A percentile compares a stretch with the other conserved stretches of the same genome.
Conservation (phyloP, 2,888 invertebrate genomes). For the Athrips mouffetella region DNA sequence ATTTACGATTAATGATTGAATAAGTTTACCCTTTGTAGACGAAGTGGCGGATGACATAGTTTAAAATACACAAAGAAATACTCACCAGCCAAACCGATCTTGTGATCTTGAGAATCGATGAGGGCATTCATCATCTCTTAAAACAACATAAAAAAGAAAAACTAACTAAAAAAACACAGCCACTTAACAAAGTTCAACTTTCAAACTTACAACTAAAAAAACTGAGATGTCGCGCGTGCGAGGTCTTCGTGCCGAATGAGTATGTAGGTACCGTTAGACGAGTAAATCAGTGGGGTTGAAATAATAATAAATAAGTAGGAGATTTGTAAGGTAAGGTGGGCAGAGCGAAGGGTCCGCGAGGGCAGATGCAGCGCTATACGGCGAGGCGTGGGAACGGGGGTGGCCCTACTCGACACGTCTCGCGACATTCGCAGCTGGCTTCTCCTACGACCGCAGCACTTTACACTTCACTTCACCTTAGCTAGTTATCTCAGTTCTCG, state of each 20-base stretch:
- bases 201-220: not conserved
- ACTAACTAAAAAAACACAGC: not conserved
- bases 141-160: not conserved
- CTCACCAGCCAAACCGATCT: not conserved
- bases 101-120: conserved; percentile 1
- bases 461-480: too few relatives aligned
- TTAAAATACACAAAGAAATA: too few relatives aligned
- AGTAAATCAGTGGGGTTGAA: conserved; percentile 49
- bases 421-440: conserved; percentile 2
- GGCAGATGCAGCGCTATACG: conserved; percentile 12
- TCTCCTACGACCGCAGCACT: not conserved
- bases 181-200: too few relatives aligned
- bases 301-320: conserved; percentile 34
- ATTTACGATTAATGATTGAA: too few relatives aligned
- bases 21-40: too few relatives aligned
- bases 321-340: conserved; percentile 6
- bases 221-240: conserved; percentile 33
- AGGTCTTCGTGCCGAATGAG: conserved; percentile 43
- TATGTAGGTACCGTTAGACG: conserved; percentile 36
- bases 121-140: not conserved
- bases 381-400: conserved; percentile 15
- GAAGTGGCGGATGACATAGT: too few relatives aligned
- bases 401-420: not conserved
- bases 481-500: too few relatives aligned
- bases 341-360: not conserved